A percentile compares a stretch with the other conserved stretches of the same genome.
phyloP scores from a whole-genome alignment of 2,888 invertebrate genomes.

The Calliopum simillimum region DNA sequence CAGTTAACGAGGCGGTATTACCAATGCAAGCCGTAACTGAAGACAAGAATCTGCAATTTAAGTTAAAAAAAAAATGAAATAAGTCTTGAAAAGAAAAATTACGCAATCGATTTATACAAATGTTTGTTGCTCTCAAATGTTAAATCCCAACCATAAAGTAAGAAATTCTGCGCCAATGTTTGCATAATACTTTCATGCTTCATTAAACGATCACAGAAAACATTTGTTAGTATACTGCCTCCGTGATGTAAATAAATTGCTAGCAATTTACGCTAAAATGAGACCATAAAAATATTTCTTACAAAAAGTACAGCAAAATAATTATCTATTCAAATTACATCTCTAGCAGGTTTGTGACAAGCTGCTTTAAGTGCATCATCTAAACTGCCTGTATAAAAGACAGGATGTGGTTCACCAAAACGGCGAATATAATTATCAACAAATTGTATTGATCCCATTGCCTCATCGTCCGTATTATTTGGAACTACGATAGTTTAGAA shows the following conservation, averaged over 20 bases:
- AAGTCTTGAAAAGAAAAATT: neutral
- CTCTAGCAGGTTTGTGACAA: slow-evolving; percentile 88
- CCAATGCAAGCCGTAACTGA: slow-evolving; percentile 84
- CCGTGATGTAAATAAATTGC: slow-evolving; percentile 98
- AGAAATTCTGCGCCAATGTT: slow-evolving; percentile 88
- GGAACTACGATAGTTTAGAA: slow-evolving; percentile 74
- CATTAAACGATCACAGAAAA: slow-evolving; percentile 95
- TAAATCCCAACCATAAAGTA: slow-evolving; percentile 98
- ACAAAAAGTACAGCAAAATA: no score
- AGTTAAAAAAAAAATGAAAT: slow-evolving; percentile 21
- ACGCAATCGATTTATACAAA: slow-evolving; percentile 70
- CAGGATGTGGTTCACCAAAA: slow-evolving; percentile 83
- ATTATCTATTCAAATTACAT: slow-evolving; percentile 70
- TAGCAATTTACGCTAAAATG: slow-evolving; percentile 85
- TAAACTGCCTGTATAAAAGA: slow-evolving; percentile 91
- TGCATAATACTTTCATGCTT: slow-evolving; percentile 93
- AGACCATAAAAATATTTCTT: slow-evolving; percentile 39
- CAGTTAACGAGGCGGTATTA: slow-evolving; percentile 83
- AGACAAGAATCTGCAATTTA: slow-evolving; percentile 74
- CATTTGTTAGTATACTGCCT: slow-evolving; percentile 92
- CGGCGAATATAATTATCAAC: slow-evolving; percentile 85
- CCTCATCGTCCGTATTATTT: slow-evolving; percentile 86
- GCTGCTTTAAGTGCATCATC: slow-evolving; percentile 93
- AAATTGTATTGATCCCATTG: slow-evolving; percentile 87
- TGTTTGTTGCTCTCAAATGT: slow-evolving; percentile 88